These are phyloP conservation scores for Paratilapia polleni DNA, from an alignment of 2,113 vertebrate species.

Conservation along the genomic window DNA sequence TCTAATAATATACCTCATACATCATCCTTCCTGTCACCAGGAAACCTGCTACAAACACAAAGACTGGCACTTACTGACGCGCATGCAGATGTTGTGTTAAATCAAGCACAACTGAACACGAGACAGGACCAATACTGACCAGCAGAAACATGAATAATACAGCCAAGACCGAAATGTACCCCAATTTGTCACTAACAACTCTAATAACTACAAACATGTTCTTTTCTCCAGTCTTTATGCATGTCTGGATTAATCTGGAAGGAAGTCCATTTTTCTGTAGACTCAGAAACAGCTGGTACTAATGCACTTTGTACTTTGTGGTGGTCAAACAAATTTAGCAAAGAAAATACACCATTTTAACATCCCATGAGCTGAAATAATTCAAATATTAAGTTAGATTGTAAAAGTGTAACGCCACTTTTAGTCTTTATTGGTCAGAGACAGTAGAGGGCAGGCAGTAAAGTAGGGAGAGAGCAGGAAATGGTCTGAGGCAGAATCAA, in stretches of 20 bases:
- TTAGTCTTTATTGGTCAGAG: background rate
- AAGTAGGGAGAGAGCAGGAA: background rate
- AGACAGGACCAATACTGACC: background rate
- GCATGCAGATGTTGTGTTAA: background rate
- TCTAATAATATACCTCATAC: conserved; percentile 9
- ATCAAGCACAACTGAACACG: background rate
- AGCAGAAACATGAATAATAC: background rate
- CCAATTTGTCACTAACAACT: background rate
- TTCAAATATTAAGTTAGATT: background rate
- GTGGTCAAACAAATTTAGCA: background rate
- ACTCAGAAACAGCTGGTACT: background rate
- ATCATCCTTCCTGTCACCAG: background rate
- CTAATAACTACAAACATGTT: background rate
- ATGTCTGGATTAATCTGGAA: background rate
- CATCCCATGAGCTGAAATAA: background rate
- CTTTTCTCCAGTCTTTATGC: background rate
- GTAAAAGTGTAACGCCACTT: no score
- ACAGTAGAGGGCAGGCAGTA: background rate
- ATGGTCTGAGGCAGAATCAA: background rate
- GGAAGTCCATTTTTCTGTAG: background rate
- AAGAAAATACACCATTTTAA: background rate
- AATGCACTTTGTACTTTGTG: background rate
- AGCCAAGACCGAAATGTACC: background rate
- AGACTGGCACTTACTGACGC: background rate
- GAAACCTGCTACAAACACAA: background rate